phyloP scores from a whole-genome alignment of 2,113 vertebrate genomes.

The Zosterops lateralis region DNA sequence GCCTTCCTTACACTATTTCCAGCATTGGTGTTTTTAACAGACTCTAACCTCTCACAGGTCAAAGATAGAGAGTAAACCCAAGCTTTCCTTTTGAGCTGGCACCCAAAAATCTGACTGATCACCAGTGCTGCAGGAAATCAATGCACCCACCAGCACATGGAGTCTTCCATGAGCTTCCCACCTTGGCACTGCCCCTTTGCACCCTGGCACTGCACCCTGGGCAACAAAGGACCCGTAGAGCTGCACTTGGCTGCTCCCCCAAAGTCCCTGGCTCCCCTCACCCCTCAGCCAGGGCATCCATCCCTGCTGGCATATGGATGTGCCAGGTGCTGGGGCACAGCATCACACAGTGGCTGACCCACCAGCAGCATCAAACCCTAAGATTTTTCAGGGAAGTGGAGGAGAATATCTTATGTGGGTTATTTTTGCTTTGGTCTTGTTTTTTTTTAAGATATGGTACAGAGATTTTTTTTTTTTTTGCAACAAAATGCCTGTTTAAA shows the following conservation, averaged over 20 bases:
- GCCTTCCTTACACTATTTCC: background rate
- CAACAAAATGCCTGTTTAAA: background rate
- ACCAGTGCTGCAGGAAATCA: background rate
- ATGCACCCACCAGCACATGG: background rate
- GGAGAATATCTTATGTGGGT: background rate
- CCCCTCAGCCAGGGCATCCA: background rate
- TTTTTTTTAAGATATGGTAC: background rate
- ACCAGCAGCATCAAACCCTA: background rate
- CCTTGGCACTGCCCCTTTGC: background rate
- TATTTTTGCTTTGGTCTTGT: background rate
- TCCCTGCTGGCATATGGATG: background rate
- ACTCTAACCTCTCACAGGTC: background rate
- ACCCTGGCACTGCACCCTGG: background rate
- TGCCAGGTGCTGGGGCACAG: background rate
- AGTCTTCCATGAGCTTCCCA: background rate
- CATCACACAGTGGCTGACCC: background rate
- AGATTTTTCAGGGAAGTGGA: background rate
- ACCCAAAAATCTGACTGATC: background rate
- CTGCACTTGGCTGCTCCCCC: background rate
- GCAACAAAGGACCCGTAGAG: background rate
- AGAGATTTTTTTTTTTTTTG: background rate
- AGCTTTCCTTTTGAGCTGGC: background rate
- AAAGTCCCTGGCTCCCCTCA: background rate
- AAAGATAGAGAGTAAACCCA: background rate
- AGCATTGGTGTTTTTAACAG: background rate